These are phyloP conservation scores for Stenurella melanura DNA, from an alignment of 2,888 invertebrate species.

Conservation along the genomic window DNA sequence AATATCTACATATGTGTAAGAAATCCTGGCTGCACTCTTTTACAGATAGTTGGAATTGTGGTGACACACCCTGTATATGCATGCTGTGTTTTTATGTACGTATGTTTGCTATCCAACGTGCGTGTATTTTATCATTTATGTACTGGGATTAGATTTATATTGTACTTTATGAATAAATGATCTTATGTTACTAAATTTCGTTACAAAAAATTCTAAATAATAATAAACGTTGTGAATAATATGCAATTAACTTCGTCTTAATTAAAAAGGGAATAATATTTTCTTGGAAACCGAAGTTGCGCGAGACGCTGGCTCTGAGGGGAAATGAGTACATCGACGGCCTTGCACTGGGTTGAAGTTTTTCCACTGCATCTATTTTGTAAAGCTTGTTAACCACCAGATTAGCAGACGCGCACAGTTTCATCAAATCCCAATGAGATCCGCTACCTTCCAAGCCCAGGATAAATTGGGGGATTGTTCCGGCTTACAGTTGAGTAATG, in stretches of 20 bases:
- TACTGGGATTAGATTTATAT: too few relatives aligned
- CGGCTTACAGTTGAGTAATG: slow-evolving; percentile 73
- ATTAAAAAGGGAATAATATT: background rate
- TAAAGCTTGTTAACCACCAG: slow-evolving; percentile 74
- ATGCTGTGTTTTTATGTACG: too few relatives aligned
- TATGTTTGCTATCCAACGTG: too few relatives aligned
- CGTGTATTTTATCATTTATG: too few relatives aligned
- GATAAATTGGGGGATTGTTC: slow-evolving; percentile 74
- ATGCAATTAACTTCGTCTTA: background rate
- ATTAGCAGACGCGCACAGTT: slow-evolving; percentile 73
- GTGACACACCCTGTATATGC: too few relatives aligned
- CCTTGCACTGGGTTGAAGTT: slow-evolving; percentile 38
- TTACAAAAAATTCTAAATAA: too few relatives aligned
- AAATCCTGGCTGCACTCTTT: too few relatives aligned
- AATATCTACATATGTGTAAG: too few relatives aligned
- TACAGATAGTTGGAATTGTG: too few relatives aligned
- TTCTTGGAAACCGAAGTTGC: background rate
- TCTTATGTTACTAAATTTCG: too few relatives aligned
- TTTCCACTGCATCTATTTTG: slow-evolving; percentile 71
- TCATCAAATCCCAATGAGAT: slow-evolving; percentile 75
- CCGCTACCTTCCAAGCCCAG: slow-evolving; percentile 71
- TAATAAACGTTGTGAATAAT: background rate
- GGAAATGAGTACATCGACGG: slow-evolving; percentile 13
- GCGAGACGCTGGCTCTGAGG: background rate
- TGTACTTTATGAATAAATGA: too few relatives aligned